Base-by-base conservation (phyloP, 2,888 invertebrate genomes). In the Mesopsocus fuscifrons region DNA sequence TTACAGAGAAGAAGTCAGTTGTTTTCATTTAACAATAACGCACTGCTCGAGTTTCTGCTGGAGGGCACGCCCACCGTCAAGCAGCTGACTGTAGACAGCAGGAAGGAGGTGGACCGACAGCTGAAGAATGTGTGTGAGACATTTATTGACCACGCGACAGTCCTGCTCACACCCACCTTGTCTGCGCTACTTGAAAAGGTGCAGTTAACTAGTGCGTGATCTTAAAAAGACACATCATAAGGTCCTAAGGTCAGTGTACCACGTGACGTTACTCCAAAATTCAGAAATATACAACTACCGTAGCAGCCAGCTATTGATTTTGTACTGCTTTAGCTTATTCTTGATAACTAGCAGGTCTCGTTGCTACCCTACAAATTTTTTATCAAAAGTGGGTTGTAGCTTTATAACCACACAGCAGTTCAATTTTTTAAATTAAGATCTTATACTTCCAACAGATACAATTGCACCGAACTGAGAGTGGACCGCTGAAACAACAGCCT, bases 31-130 rank as follows among this genome's bases (percentile, higher is more conserved):
- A 79, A 74, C 52, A 94, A 81, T 57, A 98, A 98, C 62, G 82
- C 95, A 0, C 59, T 98, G 40, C 60, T 98, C 9, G 94, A 97
- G 57, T 94, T 98, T 56, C 59, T 88, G 18, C 62, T 87, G 20
- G 85, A 97, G 62, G 91, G 94, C 2, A 88, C 95, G 2, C 94
- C 95, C 1, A 80, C 83, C 63, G 89, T 97, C 41, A 80, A 72
- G 51, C 95, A 97, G 57, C 82, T 88, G 56, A 67, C 91, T 46
- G 66, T 94, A 20, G 97, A 98, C 59, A 95, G 95, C 0, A 76
- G 95, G 52, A 88, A 92, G 60, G 91, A 95, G 56, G 92, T 98
- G 1, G 98, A 98, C 56, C 72, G 82, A 21, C 87, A 89, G 54
- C 60, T 98, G 50, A 94, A 95, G 64, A 68, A 68, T 3, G 77